These are phyloP conservation scores for Ornithorhynchus anatinus DNA, from an alignment of 2,113 vertebrate species.

Conservation along the genomic window DNA sequence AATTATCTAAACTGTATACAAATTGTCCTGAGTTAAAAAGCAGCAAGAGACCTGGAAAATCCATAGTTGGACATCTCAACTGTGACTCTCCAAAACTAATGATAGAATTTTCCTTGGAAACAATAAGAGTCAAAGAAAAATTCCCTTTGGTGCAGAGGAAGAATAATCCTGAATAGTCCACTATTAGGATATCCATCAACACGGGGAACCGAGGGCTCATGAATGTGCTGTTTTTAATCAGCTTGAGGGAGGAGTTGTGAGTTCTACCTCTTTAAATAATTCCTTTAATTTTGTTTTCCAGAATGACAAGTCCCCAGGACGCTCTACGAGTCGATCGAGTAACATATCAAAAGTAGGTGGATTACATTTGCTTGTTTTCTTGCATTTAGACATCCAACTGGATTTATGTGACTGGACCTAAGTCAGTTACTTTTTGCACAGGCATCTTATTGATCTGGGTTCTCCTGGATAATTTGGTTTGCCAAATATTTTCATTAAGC, in stretches of 20 bases:
- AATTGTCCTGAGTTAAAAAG: no score
- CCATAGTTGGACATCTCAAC: no score
- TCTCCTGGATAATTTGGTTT: not conserved
- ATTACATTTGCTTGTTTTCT: slow-evolving; percentile 18
- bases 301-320: slow-evolving; percentile 86
- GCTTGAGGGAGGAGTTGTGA: not conserved
- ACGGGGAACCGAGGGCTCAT: not conserved
- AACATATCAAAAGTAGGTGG: slow-evolving; percentile 92
- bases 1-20: no score
- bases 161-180: not conserved
- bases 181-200: not conserved
- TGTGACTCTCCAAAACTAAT: no score
- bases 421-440: not conserved
- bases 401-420: not conserved
- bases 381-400: not conserved
- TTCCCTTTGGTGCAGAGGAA: not conserved
- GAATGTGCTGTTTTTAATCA: not conserved
- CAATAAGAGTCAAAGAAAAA: not conserved
- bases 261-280: slow-evolving; percentile 8
- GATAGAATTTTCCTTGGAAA: no score
- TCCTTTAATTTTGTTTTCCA: slow-evolving; percentile 71
- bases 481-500: not conserved
- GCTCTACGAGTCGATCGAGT: slow-evolving; percentile 90
- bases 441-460: not conserved
- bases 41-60: no score